phyloP scores from a whole-genome alignment of 1,140 invertebrate species.

The Druon quercuslanigerum region DNA sequence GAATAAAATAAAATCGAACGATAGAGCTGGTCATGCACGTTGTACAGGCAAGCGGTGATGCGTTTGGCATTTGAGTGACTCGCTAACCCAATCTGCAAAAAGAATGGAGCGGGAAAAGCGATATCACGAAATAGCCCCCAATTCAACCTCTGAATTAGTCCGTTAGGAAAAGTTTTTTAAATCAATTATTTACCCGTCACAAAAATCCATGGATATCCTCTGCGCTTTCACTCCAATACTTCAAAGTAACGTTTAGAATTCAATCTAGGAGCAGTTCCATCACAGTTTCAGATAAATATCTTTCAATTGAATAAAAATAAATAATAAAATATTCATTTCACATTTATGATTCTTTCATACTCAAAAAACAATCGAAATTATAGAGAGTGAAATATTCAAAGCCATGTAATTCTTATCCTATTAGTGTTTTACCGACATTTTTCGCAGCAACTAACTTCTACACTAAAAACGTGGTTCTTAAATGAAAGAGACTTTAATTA shows the following conservation, averaged over 20 bases:
- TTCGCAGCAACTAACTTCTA: too few relatives aligned
- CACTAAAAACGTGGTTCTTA: too few relatives aligned
- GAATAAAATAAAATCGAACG: slow-evolving; percentile 31
- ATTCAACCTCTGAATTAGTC: slow-evolving; percentile 23
- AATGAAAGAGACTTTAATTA: too few relatives aligned
- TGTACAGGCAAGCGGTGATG: slow-evolving; percentile 29
- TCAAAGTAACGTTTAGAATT: slow-evolving; percentile 5
- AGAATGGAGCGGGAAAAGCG: slow-evolving; percentile 4
- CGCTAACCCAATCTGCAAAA: slow-evolving; percentile 19
- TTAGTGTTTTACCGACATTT: too few relatives aligned
- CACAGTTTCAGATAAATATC: not conserved
- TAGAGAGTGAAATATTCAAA: too few relatives aligned
- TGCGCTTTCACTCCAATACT: slow-evolving; percentile 1
- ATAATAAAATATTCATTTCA: not conserved
- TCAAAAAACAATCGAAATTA: too few relatives aligned
- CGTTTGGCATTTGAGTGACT: slow-evolving; percentile 30
- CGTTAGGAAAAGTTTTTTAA: slow-evolving; percentile 19
- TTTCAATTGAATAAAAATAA: not conserved
- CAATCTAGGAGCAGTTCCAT: not conserved
- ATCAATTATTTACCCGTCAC: slow-evolving; percentile 18
- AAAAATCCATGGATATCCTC: not conserved
- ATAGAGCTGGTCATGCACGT: slow-evolving; percentile 29
- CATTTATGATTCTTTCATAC: too few relatives aligned
- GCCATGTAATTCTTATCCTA: too few relatives aligned
- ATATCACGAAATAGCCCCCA: slow-evolving; percentile 19